Evolutionary conservation across 2,797 vertebrate genomes (phyloP).

Genomic region (Phylloscopus collybita): DNA sequence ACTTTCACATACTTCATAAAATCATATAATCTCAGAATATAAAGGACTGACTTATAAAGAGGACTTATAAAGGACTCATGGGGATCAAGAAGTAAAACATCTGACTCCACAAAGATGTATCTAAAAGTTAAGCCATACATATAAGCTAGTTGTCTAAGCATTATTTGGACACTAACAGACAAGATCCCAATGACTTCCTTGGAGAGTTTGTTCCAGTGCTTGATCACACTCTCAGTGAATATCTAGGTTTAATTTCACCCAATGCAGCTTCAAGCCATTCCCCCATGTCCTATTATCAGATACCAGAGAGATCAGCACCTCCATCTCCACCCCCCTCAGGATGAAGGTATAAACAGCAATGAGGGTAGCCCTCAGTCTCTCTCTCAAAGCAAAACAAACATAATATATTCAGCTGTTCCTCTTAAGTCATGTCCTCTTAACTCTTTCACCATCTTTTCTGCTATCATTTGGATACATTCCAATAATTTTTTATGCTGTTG

Average conservation of each 20-base stretch:
- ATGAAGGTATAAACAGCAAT: neutral
- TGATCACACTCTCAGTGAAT: neutral
- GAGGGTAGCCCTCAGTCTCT: neutral
- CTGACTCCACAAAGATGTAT: neutral
- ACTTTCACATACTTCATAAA: neutral
- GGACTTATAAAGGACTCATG: neutral
- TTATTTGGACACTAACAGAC: neutral
- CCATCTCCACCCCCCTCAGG: rapidly evolving
- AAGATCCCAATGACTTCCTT: neutral
- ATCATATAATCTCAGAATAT: neutral
- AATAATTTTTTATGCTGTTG: neutral
- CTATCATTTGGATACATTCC: neutral
- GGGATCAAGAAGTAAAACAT: neutral
- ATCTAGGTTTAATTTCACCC: neutral
- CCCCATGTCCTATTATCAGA: neutral
- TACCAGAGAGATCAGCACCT: neutral
- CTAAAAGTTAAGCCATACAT: neutral
- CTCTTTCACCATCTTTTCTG: neutral
- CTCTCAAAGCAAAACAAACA: neutral
- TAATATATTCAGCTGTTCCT: neutral
- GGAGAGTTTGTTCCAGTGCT: neutral
- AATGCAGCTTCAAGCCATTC: neutral
- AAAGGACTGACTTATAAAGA: neutral
- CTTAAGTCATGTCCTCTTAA: neutral
- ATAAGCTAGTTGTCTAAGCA: neutral